phyloP scores from a whole-genome alignment of 1,140 invertebrate genomes.

The Bombus fervidus region DNA sequence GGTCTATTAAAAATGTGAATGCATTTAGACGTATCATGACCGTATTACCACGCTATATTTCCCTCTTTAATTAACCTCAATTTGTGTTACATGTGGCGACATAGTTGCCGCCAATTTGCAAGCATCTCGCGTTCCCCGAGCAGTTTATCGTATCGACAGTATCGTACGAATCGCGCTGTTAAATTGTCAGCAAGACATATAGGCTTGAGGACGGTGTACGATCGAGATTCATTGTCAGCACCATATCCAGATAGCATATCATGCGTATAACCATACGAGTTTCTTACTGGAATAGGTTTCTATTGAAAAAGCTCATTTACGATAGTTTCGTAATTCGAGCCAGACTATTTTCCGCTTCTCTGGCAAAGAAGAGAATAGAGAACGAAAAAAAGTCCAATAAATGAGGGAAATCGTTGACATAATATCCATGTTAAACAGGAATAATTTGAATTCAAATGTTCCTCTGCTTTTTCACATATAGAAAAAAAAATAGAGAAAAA shows the following conservation, averaged over 20 bases:
- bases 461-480: no score
- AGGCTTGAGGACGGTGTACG: background rate
- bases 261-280: background rate
- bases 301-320: constrained; percentile 10
- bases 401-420: background rate
- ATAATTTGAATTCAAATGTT: constrained; percentile 8
- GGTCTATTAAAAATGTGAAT: constrained; percentile 15
- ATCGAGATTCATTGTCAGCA: constrained; percentile 26
- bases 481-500: no score
- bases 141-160: constrained; percentile 42
- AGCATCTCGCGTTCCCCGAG: constrained; percentile 31
- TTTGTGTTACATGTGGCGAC: constrained; percentile 37
- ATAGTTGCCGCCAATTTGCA: constrained; percentile 44
- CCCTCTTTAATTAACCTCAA: constrained; percentile 49
- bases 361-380: background rate
- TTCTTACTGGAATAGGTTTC: background rate
- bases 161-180: constrained; percentile 3
- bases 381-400: background rate
- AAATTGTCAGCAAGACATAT: constrained; percentile 47
- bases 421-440: background rate
- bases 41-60: constrained; percentile 23
- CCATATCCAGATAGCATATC: background rate
- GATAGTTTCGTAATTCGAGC: constrained; percentile 22
- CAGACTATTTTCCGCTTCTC: background rate
- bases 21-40: constrained; percentile 29